Base-by-base conservation (phyloP, 64 coral and sea anemone species). In the Astreopora myriophthalma region DNA sequence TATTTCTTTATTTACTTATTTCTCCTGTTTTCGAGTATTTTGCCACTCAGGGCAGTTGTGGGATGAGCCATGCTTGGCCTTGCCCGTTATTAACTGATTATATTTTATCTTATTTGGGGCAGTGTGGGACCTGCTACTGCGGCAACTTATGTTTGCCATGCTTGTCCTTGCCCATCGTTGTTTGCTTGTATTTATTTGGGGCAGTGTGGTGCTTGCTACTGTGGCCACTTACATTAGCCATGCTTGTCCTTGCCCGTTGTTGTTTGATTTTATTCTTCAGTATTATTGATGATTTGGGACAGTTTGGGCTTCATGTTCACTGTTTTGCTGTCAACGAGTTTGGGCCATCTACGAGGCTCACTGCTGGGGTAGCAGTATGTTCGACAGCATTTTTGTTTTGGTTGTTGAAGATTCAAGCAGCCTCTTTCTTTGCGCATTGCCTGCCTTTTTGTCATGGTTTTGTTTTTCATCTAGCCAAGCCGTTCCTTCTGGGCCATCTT, bases 51-150 rank as follows among this genome's bases (percentile, higher is more conserved):
- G 71, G 71, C 71, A 73, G 71, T 73, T 35, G 6, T 34, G 11
- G 71, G 71, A 32, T 17, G 6, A 73, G 71, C 71, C 71, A 73
- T 19, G 34, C 71, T 73, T 73, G 71, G 35, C 71, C 71, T 73
- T 73, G 71, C 71, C 71, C 71, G 22, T 62, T 62, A 14, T 62
- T 10, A 19, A 10, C 6, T 73, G 6, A 16, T 6, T 37, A 34
- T 34, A 38, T 5, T 35, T 73, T 35, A 38, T 13, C 6, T 38
- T 36, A 36, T n/a, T 38, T 73, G 33, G 32, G 71, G 71, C 71
- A 73, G 34, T 38, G 5, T 73, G 33, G 34, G 34, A 10, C 30
- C 38, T 73, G 57, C 57, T 62, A 62, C 57, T 62, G 57, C 57
- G 3, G 57, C 57, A 62, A 62, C 57, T 62, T 62, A 1, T 62